A percentile compares a stretch with the other conserved stretches of the same genome.
phyloP scores from a whole-genome alignment of 2,888 invertebrate species.

The Pyrgus malvae region DNA sequence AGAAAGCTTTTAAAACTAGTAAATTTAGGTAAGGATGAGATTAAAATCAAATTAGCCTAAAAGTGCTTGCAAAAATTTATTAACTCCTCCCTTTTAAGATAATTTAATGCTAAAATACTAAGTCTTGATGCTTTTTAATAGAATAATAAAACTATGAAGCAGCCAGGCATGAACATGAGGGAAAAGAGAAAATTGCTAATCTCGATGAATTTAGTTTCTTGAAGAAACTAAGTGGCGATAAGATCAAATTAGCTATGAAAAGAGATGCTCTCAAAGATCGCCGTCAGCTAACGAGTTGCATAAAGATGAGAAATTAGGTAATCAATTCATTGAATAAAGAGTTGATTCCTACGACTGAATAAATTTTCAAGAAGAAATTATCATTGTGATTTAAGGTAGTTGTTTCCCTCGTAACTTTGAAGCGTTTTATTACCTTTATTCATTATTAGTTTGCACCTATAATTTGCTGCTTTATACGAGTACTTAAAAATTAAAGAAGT shows the following conservation, averaged over 20 bases:
- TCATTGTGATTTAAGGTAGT: not conserved
- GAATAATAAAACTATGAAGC: not conserved
- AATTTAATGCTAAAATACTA: not conserved
- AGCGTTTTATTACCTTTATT: no score
- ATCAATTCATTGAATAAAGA: conserved; percentile 1
- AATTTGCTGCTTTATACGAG: no score
- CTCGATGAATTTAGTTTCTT: not conserved
- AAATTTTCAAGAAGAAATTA: conserved; percentile 1
- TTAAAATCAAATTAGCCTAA: not conserved
- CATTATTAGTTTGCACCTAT: no score
- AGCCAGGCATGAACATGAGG: not conserved
- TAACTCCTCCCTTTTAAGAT: not conserved
- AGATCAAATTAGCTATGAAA: conserved; percentile 1
- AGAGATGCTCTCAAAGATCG: not conserved
- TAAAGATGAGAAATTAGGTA: conserved; percentile 5
- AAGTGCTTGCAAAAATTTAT: not conserved
- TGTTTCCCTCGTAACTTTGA: not conserved
- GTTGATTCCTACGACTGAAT: not conserved
- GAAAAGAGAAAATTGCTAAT: not conserved
- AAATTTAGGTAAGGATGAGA: not conserved
- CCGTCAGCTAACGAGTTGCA: conserved; percentile 13
- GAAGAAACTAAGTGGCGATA: not conserved
- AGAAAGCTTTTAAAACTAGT: not conserved
- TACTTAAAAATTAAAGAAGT: no score
- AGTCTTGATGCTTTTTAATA: not conserved